Evolutionary conservation across 2,797 vertebrate species (phyloP), one percentile per base, ranked within the genome.

Genomic region (Sebastes miniatus): DNA sequence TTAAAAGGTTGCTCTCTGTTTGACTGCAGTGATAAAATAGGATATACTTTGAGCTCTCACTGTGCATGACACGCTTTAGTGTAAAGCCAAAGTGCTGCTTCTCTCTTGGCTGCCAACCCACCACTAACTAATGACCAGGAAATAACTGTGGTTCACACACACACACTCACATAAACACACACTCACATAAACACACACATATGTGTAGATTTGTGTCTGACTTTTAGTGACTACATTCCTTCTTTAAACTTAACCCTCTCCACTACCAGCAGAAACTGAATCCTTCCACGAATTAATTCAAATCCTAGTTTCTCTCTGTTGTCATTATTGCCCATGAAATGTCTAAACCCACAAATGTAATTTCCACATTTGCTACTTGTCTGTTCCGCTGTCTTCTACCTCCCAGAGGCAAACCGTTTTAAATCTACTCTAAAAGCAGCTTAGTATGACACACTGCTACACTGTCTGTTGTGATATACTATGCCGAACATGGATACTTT

Each of bases 81-180:
- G 81, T 77, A 34, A 87, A 84, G 67, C 87, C 77, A 65, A 67
- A 81, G 83, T 68, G 77, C 80, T 81, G 85, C 84, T 83, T 73
- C 81, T 80, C 75, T 67, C 70, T 68, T 76, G 58, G 81, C 85
- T 84, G 86, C 81, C 80, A 83, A 80, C 80, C 71, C 79, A 88
- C 88, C 91, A 36, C 92, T 85, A 89, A 90, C 89, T 93, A 94
- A 95, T 92, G 90, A 94, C 91, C 91, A 87, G 88, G 92, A 95
- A 94, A 95, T 94, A 91, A 92, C 94, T 95, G 94, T 88, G 95
- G 95, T 92, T 84, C 71, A 43, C 88, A 72, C 88, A 69, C 32
- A 69, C 61, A 61, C 62, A 78, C 57, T 63, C 71, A 76, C 68
- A 77, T 66, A 87, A 70, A 71, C 67, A 74, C 64, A 47, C 76